phyloP scores from a whole-genome alignment of 2,797 vertebrate species.

The Ispidina picta region DNA sequence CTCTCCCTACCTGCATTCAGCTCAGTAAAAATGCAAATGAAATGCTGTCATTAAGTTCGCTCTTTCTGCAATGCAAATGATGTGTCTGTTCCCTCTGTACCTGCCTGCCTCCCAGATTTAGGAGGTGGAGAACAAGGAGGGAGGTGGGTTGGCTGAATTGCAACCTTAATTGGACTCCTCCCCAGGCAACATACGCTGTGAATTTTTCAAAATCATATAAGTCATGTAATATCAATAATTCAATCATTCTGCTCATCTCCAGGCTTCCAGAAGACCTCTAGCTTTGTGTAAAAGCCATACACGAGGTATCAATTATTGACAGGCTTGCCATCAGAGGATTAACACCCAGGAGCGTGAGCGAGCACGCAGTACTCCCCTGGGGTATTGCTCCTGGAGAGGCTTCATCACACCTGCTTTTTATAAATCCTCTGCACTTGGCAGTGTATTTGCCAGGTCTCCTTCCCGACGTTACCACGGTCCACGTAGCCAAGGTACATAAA shows the following conservation, averaged over 20 bases:
- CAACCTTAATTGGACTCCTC: constrained; percentile 41
- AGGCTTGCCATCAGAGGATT: constrained; percentile 9
- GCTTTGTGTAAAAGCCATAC: neutral
- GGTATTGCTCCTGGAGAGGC: neutral
- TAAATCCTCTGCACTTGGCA: neutral
- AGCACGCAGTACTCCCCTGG: neutral
- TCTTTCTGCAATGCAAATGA: constrained; percentile 4
- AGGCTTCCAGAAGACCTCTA: constrained; percentile 17
- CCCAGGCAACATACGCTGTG: neutral
- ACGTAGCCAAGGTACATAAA: neutral
- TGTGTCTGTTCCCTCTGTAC: neutral
- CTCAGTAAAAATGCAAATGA: constrained; percentile 24
- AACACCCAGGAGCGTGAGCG: neutral
- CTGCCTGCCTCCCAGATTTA: constrained; percentile 5
- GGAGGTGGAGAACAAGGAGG: constrained; percentile 24
- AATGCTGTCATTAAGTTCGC: neutral
- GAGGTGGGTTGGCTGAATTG: neutral
- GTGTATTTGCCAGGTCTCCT: neutral
- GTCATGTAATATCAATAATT: constrained; percentile 36
- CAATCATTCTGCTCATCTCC: constrained; percentile 39
- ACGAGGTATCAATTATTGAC: constrained; percentile 17
- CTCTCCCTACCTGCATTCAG: neutral
- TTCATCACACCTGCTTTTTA: neutral
- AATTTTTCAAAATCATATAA: constrained; percentile 36
- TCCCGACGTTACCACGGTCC: neutral